A percentile compares a stretch with the other conserved stretches of the same genome.
Conservation (phyloP, 2,888 invertebrate genomes). For the Crossocerus cetratus region DNA sequence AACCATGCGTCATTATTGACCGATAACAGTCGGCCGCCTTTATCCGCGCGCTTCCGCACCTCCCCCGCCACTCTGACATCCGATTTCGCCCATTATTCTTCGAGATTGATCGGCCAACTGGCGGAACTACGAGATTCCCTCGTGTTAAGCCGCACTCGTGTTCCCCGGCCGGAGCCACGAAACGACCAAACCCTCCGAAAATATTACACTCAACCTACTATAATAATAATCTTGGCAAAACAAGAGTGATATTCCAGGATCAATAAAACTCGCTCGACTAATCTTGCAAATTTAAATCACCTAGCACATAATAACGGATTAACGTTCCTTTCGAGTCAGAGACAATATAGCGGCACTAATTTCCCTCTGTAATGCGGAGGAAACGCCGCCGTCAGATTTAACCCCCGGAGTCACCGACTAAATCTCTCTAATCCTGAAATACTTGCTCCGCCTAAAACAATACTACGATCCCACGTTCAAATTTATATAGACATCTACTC, state of each 20-base stretch:
- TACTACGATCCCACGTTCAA: too few species aligned
- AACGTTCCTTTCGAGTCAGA: neutral
- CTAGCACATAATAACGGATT: too few species aligned
- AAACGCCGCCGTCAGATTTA: too few species aligned
- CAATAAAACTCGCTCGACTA: too few species aligned
- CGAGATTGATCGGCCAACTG: conserved; percentile 15
- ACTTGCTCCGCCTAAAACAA: too few species aligned
- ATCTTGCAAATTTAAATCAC: too few species aligned
- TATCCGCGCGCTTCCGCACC: conserved; percentile 39
- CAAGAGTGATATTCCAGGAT: too few species aligned
- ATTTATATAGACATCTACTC: too few species aligned
- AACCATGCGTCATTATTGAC: conserved; percentile 55
- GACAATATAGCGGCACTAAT: neutral
- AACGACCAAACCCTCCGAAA: neutral
- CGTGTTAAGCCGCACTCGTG: neutral
- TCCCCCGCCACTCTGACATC: conserved; percentile 32
- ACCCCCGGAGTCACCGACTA: too few species aligned
- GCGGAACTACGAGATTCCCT: neutral
- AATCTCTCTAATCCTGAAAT: too few species aligned
- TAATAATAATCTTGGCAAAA: too few species aligned
- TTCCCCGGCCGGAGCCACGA: neutral
- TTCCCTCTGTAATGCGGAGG: neutral
- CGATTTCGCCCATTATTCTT: conserved; percentile 29
- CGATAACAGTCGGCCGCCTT: conserved; percentile 56
- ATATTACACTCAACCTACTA: too few species aligned